Evolutionary conservation across 2,797 vertebrate genomes (phyloP).

Genomic region (Amblyraja radiata): DNA sequence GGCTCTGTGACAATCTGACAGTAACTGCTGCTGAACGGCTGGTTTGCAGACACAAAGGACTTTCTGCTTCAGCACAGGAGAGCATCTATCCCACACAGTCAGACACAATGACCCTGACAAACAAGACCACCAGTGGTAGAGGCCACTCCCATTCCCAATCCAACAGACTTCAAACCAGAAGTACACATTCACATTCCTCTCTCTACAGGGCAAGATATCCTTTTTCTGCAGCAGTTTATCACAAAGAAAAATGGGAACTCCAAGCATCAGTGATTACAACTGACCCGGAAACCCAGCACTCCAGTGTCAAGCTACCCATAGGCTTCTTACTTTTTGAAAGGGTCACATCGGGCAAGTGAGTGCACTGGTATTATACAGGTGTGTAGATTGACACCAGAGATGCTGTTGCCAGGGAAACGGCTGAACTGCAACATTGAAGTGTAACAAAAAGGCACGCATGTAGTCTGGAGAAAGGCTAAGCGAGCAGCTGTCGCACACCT

Average conservation of each 20-base stretch:
- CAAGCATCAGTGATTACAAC: neutral
- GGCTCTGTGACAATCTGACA: no score
- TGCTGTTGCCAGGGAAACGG: conserved; percentile 6
- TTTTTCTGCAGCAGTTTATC: neutral
- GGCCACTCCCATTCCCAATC: neutral
- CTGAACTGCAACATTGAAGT: neutral
- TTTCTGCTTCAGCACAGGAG: neutral
- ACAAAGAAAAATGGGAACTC: neutral
- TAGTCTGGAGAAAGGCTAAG: neutral
- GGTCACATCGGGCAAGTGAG: neutral
- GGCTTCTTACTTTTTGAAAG: neutral
- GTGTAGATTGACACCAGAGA: neutral
- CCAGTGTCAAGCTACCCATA: neutral
- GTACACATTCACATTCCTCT: neutral
- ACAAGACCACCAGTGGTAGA: neutral
- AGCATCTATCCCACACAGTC: neutral
- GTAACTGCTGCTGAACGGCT: neutral
- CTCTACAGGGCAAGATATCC: neutral
- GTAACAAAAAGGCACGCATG: neutral
- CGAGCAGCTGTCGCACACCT: neutral
- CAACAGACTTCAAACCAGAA: neutral
- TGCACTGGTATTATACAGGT: conserved; percentile 1
- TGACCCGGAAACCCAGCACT: neutral
- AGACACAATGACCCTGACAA: neutral
- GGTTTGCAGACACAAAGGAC: neutral